Base-by-base conservation (phyloP, 1,140 invertebrate species). In the Drosophila teissieri region DNA sequence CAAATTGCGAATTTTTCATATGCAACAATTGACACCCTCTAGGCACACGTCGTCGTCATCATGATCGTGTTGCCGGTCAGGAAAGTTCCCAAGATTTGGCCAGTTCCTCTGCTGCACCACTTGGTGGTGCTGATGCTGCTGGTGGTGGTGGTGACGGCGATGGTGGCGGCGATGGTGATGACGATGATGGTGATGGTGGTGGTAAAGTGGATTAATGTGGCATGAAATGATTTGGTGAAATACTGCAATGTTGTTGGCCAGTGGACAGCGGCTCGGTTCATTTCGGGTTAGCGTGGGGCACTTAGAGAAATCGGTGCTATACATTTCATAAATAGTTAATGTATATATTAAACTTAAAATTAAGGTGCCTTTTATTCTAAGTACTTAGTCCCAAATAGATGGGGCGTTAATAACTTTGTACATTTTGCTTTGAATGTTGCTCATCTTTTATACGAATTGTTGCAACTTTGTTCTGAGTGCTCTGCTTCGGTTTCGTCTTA, bases 121-220 rank as follows among this genome's bases (percentile, higher is more conserved):
- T 46, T 8, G 42, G 7, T 10, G 40, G 40, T 17, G 73, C 37
- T 76, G 73, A 61, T 74, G 62, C 42, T 53, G 48, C 11, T 19
- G 52, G 14, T 51, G 55, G 64, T 51, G 56, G 27, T 34, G 69
- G 22, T 24, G 22, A 5, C 4, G 22, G 22, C 4, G 22, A 34
- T 42, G 74, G 34, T 45, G 67, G 14, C 34, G 27, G 27, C 34
- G 56, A 27, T 19, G 57, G 15, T 17, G 61, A 64, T 64, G 61
- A 64, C 57, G 62, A 58, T 58, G 62, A 67, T 68, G 82, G 82
- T 82, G 75, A 69, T 89, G 84, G 69, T 88, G 84, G 88, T 88
- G 85, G 84, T 89, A 89, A 89, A 89, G 84, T 89, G 84, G 84
- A 89, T 89, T 89, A 89, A 89, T 89, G 85, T 89, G 84, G 84